Evolutionary conservation across 2,888 invertebrate species (phyloP), one percentile per base, ranked within the genome.

Genomic region (Synanthedon andrenaeformis): DNA sequence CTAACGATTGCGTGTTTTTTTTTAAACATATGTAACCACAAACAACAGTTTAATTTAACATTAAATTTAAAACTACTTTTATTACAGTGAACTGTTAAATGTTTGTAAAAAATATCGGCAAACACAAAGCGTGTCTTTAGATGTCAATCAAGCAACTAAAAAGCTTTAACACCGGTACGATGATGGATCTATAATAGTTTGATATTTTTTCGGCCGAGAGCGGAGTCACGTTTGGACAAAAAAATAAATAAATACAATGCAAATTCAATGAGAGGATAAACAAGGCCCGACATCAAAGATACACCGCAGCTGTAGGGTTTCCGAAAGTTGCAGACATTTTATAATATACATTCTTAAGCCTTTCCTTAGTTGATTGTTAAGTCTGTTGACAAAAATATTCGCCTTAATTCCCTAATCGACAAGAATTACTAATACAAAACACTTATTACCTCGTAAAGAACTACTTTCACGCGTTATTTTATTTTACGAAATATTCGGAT

Each of bases 171-270:
- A 49, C 49, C 45, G 5, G 17, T 19, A n/a, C 42, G 23, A 48
- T 41, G 51, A 41, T 52, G 42, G 41, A 11, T 50, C 45, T 57
- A 63, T 62, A 54, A 54, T 23, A 49, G 49, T 56, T 58, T 63
- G 35, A 0, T 35, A 35, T 35, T 35, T 35, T 35, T 35, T 35
- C 35, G 35, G 65, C 62, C 63, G 61, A 55, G 57, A 60, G 60
- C 62, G 55, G 35, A 35, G 70, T 72, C 70, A 70, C 67, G 69
- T 66, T 53, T 56, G n/a, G 13, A 51, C 53, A 56, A 56, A 56
- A 56, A 70, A 74, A 64, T 63, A 70, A 74, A 64, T 63, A 3
- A 41, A 41, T 58, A 62, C 67, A 67, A 71, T 73, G 71, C 70
- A 69, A 73, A 75, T 76, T 72, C 69, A 72, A 75, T 66, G 57